These are phyloP conservation scores for Dendropsophus ebraccatus DNA, from an alignment of 2,113 vertebrate genomes.

Conservation along the genomic window DNA sequence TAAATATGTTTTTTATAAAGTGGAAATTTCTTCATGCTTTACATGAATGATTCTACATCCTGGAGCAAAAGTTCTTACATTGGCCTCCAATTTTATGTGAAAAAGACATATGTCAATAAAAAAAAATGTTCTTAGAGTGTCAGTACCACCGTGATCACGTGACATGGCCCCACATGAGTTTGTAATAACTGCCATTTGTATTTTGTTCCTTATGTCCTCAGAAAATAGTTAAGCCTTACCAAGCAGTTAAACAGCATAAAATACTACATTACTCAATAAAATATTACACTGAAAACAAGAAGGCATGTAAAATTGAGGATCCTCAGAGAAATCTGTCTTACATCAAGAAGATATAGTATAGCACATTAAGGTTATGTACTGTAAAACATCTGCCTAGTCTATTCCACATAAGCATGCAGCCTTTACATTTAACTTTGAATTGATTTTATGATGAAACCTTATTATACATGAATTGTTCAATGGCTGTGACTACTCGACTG, in stretches of 20 bases:
- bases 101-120: too few relatives aligned
- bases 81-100: too few relatives aligned
- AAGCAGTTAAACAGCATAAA: not conserved
- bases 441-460: constrained; percentile 67
- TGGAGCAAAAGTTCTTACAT: too few relatives aligned
- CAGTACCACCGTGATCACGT: not conserved
- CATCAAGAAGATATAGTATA: constrained; percentile 16
- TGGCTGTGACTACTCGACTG: constrained; percentile 61
- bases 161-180: not conserved
- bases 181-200: not conserved
- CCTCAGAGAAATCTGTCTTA: constrained; percentile 16
- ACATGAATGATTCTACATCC: too few relatives aligned
- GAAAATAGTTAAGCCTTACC: not conserved
- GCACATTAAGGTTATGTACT: constrained; percentile 36
- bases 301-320: constrained; percentile 12
- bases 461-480: constrained; percentile 62
- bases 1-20: too few relatives aligned
- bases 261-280: not conserved
- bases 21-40: too few relatives aligned
- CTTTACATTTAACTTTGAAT: constrained; percentile 70
- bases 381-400: constrained; percentile 65
- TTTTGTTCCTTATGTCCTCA: not conserved
- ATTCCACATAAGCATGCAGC: constrained; percentile 64
- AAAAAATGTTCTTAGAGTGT: too few relatives aligned
- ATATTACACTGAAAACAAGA: constrained; percentile 16